Evolutionary conservation across 1,140 invertebrate species (phyloP), one percentile per base, ranked within the genome.

Genomic region (Ostrea denselamellosa): DNA sequence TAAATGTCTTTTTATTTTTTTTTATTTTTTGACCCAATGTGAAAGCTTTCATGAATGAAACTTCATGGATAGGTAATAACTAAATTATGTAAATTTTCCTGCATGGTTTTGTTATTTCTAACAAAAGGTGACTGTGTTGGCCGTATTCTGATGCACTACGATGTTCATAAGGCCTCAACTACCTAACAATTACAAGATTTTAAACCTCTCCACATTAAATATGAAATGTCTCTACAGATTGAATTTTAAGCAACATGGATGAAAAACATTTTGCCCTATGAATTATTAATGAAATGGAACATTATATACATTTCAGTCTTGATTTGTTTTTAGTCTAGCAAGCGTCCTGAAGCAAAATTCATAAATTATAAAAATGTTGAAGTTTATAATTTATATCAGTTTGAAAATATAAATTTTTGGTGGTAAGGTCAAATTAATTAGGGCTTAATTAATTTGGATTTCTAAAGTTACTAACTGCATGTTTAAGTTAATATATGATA

Each of bases 11-110:
- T 28, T 17, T 10, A 22, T 22, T 71, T 71, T 71, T 71, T 28
- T 71, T 25, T 62, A 62, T 44, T 44, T 44, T 44, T 44, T n/a
- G 58, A 71, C 25, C 14, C 25, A 71, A 34, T 28, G 22, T 71
- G 68, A 71, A 71, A 71, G 68, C 28, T 71, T 71, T 71, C 25
- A 25, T 71, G 68, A 71, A 71, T 71, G 68, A 71, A 71, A 12
- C 68, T 28, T 71, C 34, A 44, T 22, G 68, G 22, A 34, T 71
- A 28, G 68, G 68, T 71, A 71, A 71, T 25, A 71, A 34, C 12
- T 28, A 25, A 22, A 71, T 71, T 28, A 71, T 71, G 68, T 25
- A 71, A 71, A 71, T 71, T 22, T 22, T 28, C 12, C 10, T 34
- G 28, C 14, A 12, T 14, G 25, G 22, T 10, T 71, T 71, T 71